Evolutionary conservation across 2,797 vertebrate genomes (phyloP).

Genomic region (Hybognathus amarus): DNA sequence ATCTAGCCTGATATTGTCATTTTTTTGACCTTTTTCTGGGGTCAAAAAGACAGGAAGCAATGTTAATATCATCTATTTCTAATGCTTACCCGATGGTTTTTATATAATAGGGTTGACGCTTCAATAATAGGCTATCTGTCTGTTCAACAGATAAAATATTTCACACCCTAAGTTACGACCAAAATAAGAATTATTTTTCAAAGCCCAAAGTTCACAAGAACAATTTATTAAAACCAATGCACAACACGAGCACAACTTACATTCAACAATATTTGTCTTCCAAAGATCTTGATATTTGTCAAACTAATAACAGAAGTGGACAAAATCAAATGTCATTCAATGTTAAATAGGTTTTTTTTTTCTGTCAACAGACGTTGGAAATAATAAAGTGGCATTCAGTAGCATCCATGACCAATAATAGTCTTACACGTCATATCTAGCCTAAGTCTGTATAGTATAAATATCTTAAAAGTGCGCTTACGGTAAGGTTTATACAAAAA

Average conservation of each 20-base stretch:
- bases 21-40: neutral
- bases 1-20: neutral
- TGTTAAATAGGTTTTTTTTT: constrained; percentile 28
- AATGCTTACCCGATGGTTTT: neutral
- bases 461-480: constrained; percentile 77
- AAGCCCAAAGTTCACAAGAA: constrained; percentile 56
- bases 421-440: constrained; percentile 73
- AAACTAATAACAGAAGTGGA: constrained; percentile 47
- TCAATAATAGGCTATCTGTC: no score
- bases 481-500: constrained; percentile 77
- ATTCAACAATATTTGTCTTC: constrained; percentile 62
- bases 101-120: neutral
- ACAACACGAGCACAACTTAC: constrained; percentile 63
- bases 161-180: neutral
- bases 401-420: constrained; percentile 63
- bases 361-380: constrained; percentile 24
- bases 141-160: no score
- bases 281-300: constrained; percentile 55
- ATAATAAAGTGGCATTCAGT: constrained; percentile 50
- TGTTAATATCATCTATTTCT: neutral
- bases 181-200: constrained; percentile 4
- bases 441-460: constrained; percentile 83
- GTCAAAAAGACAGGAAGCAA: neutral
- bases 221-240: constrained; percentile 64
- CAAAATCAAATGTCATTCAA: constrained; percentile 37